Base-by-base conservation (phyloP, 2,113 vertebrate species). In the Menura novaehollandiae region DNA sequence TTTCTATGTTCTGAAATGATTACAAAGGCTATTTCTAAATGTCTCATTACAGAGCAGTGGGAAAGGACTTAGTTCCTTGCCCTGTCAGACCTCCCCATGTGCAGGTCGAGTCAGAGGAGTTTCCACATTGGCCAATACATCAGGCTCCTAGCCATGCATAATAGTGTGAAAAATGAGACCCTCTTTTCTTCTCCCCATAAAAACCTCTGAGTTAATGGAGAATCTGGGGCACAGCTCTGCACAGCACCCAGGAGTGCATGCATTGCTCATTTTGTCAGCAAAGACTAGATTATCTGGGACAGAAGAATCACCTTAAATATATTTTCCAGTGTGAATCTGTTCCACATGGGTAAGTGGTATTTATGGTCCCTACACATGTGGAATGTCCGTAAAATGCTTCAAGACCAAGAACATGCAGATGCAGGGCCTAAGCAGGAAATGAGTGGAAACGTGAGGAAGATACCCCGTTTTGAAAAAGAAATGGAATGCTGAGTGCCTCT, bases 381-480 rank as follows among this genome's bases (percentile, higher is more conserved):
- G 13, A n/a, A 77, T 26, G 18, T 5, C 49, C 60, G 23, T 35
- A 41, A 58, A 84, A 89, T 19, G 10, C 28, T 68, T 63, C 72
- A 49, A 63, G 28, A 68, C 4, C 22, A 66, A 39, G 28, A 63
- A 59, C 0, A 8, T 72, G 23, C 17, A 82, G 37, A 8, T 58
- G 15, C 53, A 83, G 15, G 20, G 85, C 18, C 15, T 43, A 63
- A 63, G 78, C 16, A 82, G 9, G 14, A 30, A 79, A 58, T 5
- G 27, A 67, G 7, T 9, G 23, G 11, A 63, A 53, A 5, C 11
- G 9, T 32, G 39, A 83, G 9, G 33, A 88, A 83, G 28, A 71
- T 5, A 37, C 0, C 68, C 1, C 0, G 0, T 23, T 64, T 13
- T 14, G 37, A 19, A 58, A 58, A 58, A 78, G 47, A 80, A 27